A percentile compares a stretch with the other conserved stretches of the same genome.
phyloP scores from a whole-genome alignment of 2,888 invertebrate genomes.

The Colletes collaris region DNA sequence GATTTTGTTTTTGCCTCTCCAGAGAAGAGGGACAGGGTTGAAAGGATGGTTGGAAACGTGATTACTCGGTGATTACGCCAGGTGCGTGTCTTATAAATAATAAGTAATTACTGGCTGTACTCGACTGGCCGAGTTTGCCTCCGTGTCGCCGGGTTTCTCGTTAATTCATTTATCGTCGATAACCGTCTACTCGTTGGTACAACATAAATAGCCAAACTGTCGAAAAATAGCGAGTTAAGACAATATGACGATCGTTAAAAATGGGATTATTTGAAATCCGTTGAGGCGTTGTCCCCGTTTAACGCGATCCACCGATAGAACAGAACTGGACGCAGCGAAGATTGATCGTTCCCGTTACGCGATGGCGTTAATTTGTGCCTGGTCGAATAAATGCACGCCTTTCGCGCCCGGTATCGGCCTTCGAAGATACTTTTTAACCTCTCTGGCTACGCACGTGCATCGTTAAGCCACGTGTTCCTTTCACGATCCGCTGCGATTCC shows the following conservation, averaged over 20 bases:
- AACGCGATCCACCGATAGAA: too few species aligned
- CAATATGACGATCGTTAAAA: too few species aligned
- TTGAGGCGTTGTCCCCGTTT: too few species aligned
- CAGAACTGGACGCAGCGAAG: background rate
- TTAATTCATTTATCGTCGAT: slow-evolving; percentile 33
- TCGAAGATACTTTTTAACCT: slow-evolving; percentile 4
- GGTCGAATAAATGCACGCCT: background rate
- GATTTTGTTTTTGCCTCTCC: too few species aligned
- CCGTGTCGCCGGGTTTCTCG: background rate
- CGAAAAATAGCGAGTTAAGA: too few species aligned
- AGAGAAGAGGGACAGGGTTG: too few species aligned
- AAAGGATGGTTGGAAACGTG: slow-evolving; percentile 8
- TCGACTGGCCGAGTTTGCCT: too few species aligned
- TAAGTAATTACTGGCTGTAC: slow-evolving; percentile 32
- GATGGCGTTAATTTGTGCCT: slow-evolving; percentile 24
- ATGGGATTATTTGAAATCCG: too few species aligned
- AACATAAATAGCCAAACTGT: too few species aligned
- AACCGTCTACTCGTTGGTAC: slow-evolving; percentile 6
- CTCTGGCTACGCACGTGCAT: background rate
- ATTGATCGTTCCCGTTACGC: slow-evolving; percentile 17
- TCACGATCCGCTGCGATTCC: background rate
- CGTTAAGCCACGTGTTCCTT: slow-evolving; percentile 5
- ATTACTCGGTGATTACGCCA: slow-evolving; percentile 33
- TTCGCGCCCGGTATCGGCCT: too few species aligned
- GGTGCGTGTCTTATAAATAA: slow-evolving; percentile 45